Evolutionary conservation across 2,113 vertebrate genomes (phyloP).

Genomic region (Megaleporinus macrocephalus): DNA sequence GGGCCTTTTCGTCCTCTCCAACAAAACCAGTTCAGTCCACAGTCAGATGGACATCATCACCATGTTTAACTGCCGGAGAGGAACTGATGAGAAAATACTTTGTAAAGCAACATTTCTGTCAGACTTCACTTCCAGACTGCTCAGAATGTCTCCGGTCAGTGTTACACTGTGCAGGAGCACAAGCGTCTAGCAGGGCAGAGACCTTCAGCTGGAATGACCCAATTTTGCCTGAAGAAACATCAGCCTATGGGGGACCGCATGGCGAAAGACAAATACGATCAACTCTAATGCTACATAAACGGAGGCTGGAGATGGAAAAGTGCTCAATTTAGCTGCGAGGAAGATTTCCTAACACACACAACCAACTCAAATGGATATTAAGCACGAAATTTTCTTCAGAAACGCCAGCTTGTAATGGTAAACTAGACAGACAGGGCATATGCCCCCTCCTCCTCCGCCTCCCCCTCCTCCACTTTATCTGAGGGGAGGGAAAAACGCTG

Average conservation of each 20-base stretch:
- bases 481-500: conserved; percentile 1
- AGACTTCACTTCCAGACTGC: neutral
- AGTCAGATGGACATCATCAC: neutral
- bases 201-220: conserved; percentile 70
- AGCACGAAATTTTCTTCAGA: neutral
- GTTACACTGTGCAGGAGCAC: neutral
- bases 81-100: neutral
- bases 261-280: conserved; percentile 16
- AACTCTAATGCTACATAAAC: neutral
- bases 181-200: conserved; percentile 20
- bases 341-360: neutral
- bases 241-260: conserved; percentile 27
- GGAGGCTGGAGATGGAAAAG: neutral
- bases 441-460: neutral
- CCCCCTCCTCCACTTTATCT: neutral
- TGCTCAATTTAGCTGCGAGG: neutral
- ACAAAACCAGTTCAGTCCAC: neutral
- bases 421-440: conserved; percentile 37
- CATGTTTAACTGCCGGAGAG: neutral
- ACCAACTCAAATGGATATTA: neutral
- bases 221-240: conserved; percentile 67
- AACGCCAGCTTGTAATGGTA: neutral
- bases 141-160: neutral
- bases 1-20: neutral
- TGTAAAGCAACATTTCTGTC: neutral